Evolutionary conservation across 1,140 invertebrate species (phyloP), one percentile per base, ranked within the genome.

Genomic region (Trichonephila clavipes): DNA sequence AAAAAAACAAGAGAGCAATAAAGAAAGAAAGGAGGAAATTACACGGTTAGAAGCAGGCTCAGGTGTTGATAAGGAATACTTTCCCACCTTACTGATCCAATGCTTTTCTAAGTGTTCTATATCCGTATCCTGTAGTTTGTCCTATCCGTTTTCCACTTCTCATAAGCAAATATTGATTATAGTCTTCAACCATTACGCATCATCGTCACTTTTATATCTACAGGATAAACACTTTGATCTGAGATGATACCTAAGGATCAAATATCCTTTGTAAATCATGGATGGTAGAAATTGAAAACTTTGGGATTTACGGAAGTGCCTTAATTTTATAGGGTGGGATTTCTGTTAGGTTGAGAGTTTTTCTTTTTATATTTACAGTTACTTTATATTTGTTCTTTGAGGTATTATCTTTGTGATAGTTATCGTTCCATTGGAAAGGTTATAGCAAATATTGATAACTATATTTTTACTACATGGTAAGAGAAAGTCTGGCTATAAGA

Each of bases 141-240:
- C 7, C 0, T 14, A 6, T 5, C 34, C 24, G 2, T 72, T 72
- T 21, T 24, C 28, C 14, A 72, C 28, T 12, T 72, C 14, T 34
- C 72, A 77, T 28, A 77, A 77, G 14, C 34, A 77, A 77, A 34
- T 34, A 77, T 77, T 77, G 72, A 77, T 77, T 77, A 24, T 40
- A 77, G 14, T 77, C 28, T n/a, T 2, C 21, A 28, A 69, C n/a
- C 21, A 21, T 66, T 66, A 66, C 64, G 7, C 7, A 66, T 10
- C 64, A 19, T 66, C n/a, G 66, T 24, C 66, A 69, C n/a, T 8
- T 12, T 24, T 28, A 12, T 12, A 4, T 21, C n/a, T 24, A 28
- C 24, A n/a, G 14, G n/a, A 69, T 69, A 69, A 69, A 69, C n/a
- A 69, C 14, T 24, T n/a, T n/a, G 66, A 69, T 69, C 66, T 12